Evolutionary conservation across 2,797 vertebrate genomes (phyloP).

Genomic region (Lepus oiostolus): DNA sequence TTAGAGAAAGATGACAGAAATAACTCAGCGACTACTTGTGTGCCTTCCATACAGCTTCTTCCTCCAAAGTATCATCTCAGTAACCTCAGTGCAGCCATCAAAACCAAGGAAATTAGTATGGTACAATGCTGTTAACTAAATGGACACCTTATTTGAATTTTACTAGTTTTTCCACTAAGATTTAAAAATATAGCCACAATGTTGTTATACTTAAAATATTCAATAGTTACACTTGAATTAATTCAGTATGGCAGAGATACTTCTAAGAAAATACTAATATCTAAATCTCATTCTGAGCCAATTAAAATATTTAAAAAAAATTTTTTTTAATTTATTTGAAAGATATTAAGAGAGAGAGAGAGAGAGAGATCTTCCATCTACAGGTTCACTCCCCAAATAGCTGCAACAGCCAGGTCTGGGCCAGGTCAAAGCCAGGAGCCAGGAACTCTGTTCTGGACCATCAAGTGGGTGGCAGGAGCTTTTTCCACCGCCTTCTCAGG

Average conservation of each 20-base stretch:
- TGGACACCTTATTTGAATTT: slow-evolving; percentile 12
- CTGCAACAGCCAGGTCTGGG: no score
- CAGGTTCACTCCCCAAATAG: no score
- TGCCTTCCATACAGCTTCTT: background rate
- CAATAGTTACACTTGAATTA: background rate
- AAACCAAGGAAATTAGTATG: slow-evolving; percentile 16
- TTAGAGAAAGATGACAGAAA: slow-evolving; percentile 30
- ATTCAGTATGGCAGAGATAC: slow-evolving; percentile 5
- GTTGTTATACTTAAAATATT: background rate
- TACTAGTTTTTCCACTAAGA: background rate
- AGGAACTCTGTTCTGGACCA: no score
- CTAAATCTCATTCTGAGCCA: background rate
- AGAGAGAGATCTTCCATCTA: no score
- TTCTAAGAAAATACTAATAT: background rate
- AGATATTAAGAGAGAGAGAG: no score
- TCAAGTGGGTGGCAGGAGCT: no score
- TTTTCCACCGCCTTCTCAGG: no score
- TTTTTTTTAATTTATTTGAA: no score
- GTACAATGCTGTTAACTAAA: background rate
- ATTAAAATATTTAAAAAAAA: background rate
- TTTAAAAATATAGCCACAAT: slow-evolving; percentile 3
- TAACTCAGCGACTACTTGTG: background rate
- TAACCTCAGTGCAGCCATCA: background rate
- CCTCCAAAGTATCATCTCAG: background rate
- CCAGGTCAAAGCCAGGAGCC: no score